These are phyloP conservation scores for Xestia c-nigrum DNA, from an alignment of 2,888 invertebrate species.

Conservation along the genomic window DNA sequence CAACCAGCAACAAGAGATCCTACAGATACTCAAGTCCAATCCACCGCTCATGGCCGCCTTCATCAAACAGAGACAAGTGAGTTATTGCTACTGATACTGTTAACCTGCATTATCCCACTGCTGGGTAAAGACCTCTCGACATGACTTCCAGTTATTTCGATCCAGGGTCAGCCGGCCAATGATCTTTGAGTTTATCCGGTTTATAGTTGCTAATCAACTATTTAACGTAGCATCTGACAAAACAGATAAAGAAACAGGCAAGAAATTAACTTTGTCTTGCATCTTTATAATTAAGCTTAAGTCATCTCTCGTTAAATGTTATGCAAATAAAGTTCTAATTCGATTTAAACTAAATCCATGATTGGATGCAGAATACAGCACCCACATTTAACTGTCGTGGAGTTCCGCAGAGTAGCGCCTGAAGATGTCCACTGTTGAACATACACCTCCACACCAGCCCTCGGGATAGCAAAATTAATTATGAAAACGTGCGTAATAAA, in stretches of 20 bases:
- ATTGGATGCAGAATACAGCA: neutral
- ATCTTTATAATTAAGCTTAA: neutral
- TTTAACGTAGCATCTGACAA: neutral
- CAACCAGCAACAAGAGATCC: slow-evolving; percentile 97
- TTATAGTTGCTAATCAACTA: neutral
- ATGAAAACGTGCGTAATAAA: neutral
- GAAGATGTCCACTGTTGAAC: neutral
- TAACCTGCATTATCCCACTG: neutral
- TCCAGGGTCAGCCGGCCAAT: neutral
- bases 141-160: neutral
- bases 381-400: neutral
- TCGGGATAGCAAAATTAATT: neutral
- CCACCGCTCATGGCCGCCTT: slow-evolving; percentile 98
- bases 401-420: neutral
- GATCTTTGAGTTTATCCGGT: neutral
- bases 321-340: neutral
- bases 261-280: neutral
- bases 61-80: slow-evolving; percentile 95
- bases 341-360: neutral
- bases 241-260: neutral
- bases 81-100: neutral
- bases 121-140: neutral
- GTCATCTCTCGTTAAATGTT: too few relatives aligned
- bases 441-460: neutral
- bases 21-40: slow-evolving; percentile 97